Conservation (phyloP, 35 echinoderm and acorn worm species). For the Heliocidaris tuberculata region DNA sequence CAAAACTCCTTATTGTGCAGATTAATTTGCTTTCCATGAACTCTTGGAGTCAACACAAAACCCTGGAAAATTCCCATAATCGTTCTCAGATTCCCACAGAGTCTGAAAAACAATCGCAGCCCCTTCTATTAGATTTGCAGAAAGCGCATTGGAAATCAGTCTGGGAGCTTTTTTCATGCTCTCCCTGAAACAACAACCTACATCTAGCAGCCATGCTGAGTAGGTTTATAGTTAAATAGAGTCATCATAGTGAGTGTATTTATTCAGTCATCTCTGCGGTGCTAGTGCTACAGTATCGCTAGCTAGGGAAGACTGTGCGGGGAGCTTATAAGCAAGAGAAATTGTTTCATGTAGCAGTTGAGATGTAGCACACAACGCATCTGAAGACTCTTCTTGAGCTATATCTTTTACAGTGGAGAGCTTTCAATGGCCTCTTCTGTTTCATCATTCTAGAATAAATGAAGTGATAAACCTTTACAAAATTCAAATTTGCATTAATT, state of each 20-base stretch:
- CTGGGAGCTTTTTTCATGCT: background rate
- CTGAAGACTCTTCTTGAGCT: background rate
- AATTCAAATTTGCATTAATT: too few relatives aligned
- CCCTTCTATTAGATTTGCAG: background rate
- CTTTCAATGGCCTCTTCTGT: background rate
- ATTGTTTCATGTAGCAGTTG: conserved; percentile 4
- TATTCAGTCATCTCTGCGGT: background rate
- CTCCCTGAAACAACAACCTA: background rate
- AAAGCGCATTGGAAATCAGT: background rate
- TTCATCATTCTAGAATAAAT: background rate
- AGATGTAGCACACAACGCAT: background rate
- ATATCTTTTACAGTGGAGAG: too few relatives aligned
- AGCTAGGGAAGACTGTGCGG: background rate
- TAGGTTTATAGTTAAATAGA: background rate
- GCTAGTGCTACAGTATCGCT: background rate
- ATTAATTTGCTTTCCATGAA: background rate
- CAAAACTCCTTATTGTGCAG: background rate
- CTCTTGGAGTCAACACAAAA: background rate
- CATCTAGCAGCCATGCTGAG: background rate
- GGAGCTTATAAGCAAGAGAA: background rate
- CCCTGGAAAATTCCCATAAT: background rate
- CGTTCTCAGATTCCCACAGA: background rate
- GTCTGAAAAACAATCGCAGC: background rate
- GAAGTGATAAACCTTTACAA: too few relatives aligned
- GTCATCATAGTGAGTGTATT: background rate